Conservation (phyloP, 1,140 invertebrate genomes). For the Carposina sasakii region DNA sequence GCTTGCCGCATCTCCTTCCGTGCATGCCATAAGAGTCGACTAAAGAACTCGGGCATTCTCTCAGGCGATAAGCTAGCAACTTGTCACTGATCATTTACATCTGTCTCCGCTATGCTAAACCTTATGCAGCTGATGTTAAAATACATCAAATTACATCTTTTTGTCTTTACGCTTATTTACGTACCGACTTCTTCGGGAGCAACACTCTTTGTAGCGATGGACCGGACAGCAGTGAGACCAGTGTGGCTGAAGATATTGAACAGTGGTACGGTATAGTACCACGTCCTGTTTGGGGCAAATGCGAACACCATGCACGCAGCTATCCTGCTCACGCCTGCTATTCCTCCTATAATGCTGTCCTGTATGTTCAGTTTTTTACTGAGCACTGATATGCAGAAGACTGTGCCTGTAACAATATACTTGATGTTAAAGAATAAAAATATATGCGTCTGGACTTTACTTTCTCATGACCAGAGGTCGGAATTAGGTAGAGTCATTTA, state of each 20-base stretch:
- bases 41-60: no score
- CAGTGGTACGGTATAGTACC: constrained; percentile 64
- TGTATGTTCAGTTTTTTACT: constrained; percentile 57
- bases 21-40: no score
- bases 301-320: constrained; percentile 64
- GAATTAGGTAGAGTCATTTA: no score
- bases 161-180: constrained; percentile 2
- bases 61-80: no score
- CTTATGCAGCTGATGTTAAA: no score
- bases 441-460: no score
- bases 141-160: background rate
- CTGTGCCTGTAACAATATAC: constrained; percentile 55
- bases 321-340: constrained; percentile 68
- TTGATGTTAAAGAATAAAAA: no score
- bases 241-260: constrained; percentile 74
- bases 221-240: constrained; percentile 72
- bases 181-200: constrained; percentile 70
- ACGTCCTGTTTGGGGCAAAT: constrained; percentile 55
- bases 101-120: no score
- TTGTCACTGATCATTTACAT: no score
- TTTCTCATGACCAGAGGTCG: no score
- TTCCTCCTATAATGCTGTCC: constrained; percentile 59
- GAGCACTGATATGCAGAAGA: constrained; percentile 62
- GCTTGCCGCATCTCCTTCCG: no score
- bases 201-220: constrained; percentile 74